A percentile compares a stretch with the other conserved stretches of the same genome.
These are phyloP conservation scores for Tadarida brasiliensis DNA, from an alignment of 2,797 vertebrate species.

Conservation along the genomic window DNA sequence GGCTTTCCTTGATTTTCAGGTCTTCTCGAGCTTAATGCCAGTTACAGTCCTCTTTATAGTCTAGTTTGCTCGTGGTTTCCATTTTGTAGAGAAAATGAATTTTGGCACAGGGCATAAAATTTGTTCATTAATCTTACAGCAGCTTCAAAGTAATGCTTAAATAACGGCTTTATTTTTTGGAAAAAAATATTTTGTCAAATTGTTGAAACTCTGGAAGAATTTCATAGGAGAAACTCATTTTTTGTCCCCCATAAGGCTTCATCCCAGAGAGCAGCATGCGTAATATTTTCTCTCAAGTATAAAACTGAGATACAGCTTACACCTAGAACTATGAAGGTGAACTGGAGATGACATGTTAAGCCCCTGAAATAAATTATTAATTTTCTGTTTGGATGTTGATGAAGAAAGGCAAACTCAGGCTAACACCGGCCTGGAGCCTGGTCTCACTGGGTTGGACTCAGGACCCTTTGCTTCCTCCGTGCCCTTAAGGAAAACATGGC, in stretches of 20 bases:
- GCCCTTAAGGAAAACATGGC: constrained; percentile 38
- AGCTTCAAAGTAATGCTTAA: constrained; percentile 65
- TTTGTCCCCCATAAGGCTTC: constrained; percentile 22
- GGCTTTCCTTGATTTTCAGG: constrained; percentile 5
- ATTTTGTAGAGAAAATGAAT: constrained; percentile 75
- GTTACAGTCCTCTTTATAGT: constrained; percentile 42
- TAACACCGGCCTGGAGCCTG: background rate
- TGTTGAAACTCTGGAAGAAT: constrained; percentile 40
- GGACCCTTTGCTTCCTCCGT: background rate
- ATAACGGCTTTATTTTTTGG: constrained; percentile 58
- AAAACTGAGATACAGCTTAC: background rate
- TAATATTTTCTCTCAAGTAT: constrained; percentile 1
- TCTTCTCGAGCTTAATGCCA: constrained; percentile 24
- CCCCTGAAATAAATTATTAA: background rate
- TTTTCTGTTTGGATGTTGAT: background rate
- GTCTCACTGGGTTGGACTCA: background rate
- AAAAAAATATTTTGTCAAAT: background rate
- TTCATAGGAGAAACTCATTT: constrained; percentile 45
- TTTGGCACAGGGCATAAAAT: constrained; percentile 64
- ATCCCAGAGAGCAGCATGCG: background rate
- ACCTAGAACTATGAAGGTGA: background rate
- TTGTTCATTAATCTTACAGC: constrained; percentile 67
- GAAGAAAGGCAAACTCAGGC: background rate
- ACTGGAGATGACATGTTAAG: background rate
- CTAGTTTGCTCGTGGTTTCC: constrained; percentile 62